A percentile compares a stretch with the other conserved stretches of the same genome.
phyloP scores from a whole-genome alignment of 2,888 invertebrate genomes.

The Agonopterix subpropinquella region DNA sequence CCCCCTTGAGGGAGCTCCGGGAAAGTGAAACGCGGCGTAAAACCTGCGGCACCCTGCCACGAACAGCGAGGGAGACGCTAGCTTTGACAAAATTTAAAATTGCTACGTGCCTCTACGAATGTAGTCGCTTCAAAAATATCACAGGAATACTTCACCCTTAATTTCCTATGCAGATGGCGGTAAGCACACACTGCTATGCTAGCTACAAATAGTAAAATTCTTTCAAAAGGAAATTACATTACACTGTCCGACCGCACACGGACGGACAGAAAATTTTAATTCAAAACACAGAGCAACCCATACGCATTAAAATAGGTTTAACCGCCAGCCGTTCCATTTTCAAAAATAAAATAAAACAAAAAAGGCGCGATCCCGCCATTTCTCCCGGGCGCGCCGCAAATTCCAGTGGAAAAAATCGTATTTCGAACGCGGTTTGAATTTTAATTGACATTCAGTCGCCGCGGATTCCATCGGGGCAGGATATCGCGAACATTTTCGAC shows the following conservation, averaged over 20 bases:
- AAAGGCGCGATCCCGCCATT: slow-evolving; percentile 70
- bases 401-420: slow-evolving; percentile 75
- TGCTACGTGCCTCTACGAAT: slow-evolving; percentile 4
- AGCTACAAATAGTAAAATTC: slow-evolving; percentile 11
- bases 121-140: slow-evolving; percentile 4
- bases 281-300: slow-evolving; percentile 70
- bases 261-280: slow-evolving; percentile 61
- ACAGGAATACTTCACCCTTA: slow-evolving; percentile 1
- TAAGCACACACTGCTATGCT: slow-evolving; percentile 1
- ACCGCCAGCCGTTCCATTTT: slow-evolving; percentile 71
- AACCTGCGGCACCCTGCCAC: slow-evolving; percentile 54
- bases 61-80: slow-evolving; percentile 37
- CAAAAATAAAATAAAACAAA: slow-evolving; percentile 71
- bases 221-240: slow-evolving; percentile 64
- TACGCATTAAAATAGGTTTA: slow-evolving; percentile 74
- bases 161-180: slow-evolving; percentile 9
- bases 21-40: slow-evolving; percentile 67
- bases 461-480: slow-evolving; percentile 36
- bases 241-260: slow-evolving; percentile 55
- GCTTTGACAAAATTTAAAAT: slow-evolving; percentile 15
- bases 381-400: slow-evolving; percentile 68
- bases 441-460: slow-evolving; percentile 71
- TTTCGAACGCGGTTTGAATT: slow-evolving; percentile 76
- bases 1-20: slow-evolving; percentile 46
- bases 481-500: slow-evolving; percentile 55